phyloP scores from a whole-genome alignment of 2,113 vertebrate species.

The Cinclus mexicanus region DNA sequence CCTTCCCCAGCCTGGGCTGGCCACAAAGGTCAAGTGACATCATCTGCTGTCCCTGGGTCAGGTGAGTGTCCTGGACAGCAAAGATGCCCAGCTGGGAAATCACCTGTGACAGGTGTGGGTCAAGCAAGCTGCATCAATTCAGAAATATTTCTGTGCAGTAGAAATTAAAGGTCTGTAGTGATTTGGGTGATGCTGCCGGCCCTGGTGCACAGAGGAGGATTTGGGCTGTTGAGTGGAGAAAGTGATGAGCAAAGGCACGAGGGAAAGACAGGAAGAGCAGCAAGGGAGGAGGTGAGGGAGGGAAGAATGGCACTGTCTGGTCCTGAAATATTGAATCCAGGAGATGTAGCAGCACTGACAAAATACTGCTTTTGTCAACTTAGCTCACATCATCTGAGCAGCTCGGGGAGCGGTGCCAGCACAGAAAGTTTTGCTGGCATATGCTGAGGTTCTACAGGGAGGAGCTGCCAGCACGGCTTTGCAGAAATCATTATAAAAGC shows the following conservation, averaged over 20 bases:
- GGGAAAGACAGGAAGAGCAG: neutral
- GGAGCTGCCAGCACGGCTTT: slow-evolving; percentile 7
- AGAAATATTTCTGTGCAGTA: neutral
- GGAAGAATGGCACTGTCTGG: neutral
- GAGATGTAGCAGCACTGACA: neutral
- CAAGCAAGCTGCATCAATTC: neutral
- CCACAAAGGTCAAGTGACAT: neutral
- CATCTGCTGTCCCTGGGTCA: neutral
- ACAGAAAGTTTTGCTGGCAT: slow-evolving; percentile 29
- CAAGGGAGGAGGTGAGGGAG: neutral
- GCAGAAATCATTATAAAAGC: neutral
- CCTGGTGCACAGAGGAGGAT: accelerated
- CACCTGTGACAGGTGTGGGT: neutral
- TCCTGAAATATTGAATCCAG: neutral
- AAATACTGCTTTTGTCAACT: slow-evolving; percentile 56
- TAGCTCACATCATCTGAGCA: slow-evolving; percentile 10
- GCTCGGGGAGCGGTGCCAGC: neutral
- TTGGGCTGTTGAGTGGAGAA: neutral
- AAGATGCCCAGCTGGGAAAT: neutral
- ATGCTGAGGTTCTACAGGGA: slow-evolving; percentile 19
- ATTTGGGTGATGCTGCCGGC: neutral
- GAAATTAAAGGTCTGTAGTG: neutral
- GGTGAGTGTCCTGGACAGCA: neutral
- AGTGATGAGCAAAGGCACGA: neutral
- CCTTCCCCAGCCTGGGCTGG: neutral